These are phyloP conservation scores for Astropecten irregularis DNA, from an alignment of 53 echinoderm and acorn worm genomes.

Conservation along the genomic window DNA sequence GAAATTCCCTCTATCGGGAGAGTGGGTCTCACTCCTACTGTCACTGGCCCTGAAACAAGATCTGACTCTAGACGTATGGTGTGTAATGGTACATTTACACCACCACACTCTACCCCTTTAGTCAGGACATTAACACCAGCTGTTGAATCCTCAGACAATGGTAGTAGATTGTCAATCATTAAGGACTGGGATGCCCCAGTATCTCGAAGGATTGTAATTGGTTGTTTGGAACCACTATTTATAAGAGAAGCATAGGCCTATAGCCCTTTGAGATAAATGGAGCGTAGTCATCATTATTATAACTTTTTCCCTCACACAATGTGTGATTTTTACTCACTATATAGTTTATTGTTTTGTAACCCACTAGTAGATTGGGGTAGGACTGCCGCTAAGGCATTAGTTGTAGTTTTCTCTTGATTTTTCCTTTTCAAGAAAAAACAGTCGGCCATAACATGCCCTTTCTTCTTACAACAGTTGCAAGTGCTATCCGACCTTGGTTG, in stretches of 20 bases:
- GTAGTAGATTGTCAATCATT: constrained; percentile 22
- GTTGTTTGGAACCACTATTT: background rate
- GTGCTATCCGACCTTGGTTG: too few relatives aligned
- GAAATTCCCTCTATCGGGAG: constrained; percentile 59
- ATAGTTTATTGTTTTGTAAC: background rate
- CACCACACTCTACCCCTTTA: constrained; percentile 49
- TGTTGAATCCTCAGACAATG: constrained; percentile 24
- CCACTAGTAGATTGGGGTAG: background rate
- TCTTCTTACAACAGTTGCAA: too few relatives aligned
- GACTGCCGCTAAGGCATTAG: constrained; percentile 18
- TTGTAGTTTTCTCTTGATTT: constrained; percentile 9
- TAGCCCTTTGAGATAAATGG: constrained; percentile 24
- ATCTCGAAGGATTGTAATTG: constrained; percentile 44
- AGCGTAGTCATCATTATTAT: too few relatives aligned
- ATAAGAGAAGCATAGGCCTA: background rate
- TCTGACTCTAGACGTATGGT: constrained; percentile 43
- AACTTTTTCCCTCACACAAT: background rate
- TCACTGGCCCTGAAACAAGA: constrained; percentile 34
- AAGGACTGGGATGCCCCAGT: constrained; percentile 66
- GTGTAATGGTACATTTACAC: constrained; percentile 49
- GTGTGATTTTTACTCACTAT: background rate
- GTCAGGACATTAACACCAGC: constrained; percentile 49
- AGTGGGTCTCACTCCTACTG: constrained; percentile 56
- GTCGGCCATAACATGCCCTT: too few relatives aligned
- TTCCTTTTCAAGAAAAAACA: constrained; percentile 14